Base-by-base conservation (phyloP, 2,797 vertebrate species). In the Pangasius mekongensis region DNA sequence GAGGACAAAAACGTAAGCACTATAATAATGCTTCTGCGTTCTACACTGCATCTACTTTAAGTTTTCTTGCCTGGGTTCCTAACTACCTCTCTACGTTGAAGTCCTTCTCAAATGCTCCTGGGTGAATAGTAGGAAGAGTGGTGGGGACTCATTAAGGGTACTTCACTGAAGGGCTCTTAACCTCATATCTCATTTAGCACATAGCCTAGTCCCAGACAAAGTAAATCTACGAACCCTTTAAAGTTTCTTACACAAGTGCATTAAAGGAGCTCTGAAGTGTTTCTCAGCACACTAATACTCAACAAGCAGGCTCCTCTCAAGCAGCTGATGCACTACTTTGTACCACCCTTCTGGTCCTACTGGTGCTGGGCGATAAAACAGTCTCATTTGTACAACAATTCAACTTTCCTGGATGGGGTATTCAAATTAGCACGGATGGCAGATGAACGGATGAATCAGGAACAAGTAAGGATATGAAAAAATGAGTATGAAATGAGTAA, bases 81-180 rank as follows among this genome's bases (percentile, higher is more conserved):
- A 36, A 33, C 66, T 16, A 33, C 30, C 39, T 71, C 22, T 82
- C 5, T 81, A 62, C 56, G 43, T 3, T 62, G 33, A 43, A 62
- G 56, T 43, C 80, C 33, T 49, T 64, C 54, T 60, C 36, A 66
- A 62, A 47, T 62, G 86, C 18, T 73, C 33, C 60, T 69, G 77
- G 36, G 39, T 83, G 54, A 62, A 18, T 52, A 27, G 39, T 64
- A 62, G 1, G 1, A 83, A 62, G 56, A 56, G 60, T 56, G 33
- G 43, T 69, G 24, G 14, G 13, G 13, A 20, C 49, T 81, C 47
- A 87, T 81, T 81, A 81, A 56, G 64, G 77, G 76, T 30, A 58
- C 77, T 67, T 43, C 30, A 69, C 16, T 81, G 49, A 81, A 58
- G 33, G 78, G 27, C 33, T 56, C 64, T 81, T 69, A 58, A 81